Percentiles rank a stretch among this genome's conserved stretches.
phyloP scores from a whole-genome alignment of 1,140 invertebrate genomes.

The Drosophila subpulchrella region DNA sequence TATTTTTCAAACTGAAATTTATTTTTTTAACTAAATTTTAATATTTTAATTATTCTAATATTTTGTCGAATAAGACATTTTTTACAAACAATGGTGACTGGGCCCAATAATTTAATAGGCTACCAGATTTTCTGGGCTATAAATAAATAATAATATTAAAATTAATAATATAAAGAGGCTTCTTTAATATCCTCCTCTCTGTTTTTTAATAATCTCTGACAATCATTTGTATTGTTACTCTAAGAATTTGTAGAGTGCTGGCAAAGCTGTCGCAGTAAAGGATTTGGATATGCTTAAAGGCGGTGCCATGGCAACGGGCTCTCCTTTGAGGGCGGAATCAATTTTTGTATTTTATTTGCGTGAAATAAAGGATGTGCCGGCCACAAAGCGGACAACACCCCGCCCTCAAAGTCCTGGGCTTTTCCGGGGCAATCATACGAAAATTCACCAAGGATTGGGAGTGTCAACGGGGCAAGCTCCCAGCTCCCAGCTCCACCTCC shows the following conservation, averaged over 20 bases:
- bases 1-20: no score
- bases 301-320: not conserved
- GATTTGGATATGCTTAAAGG: constrained; percentile 29
- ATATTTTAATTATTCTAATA: no score
- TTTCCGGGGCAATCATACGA: constrained; percentile 38
- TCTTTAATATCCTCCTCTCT: not conserved
- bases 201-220: not conserved
- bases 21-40: no score
- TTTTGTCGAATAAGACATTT: no score
- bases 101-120: no score
- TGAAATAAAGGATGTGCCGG: constrained; percentile 33
- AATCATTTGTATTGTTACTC: not conserved
- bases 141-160: no score
- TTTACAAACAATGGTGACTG: no score
- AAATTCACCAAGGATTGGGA: constrained; percentile 38
- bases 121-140: no score
- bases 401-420: constrained; percentile 14
- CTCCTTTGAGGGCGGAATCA: constrained; percentile 26
- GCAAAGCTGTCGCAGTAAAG: not conserved
- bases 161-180: no score
- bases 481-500: not conserved
- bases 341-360: constrained; percentile 49
- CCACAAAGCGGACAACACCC: constrained; percentile 35
- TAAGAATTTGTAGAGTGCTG: not conserved
- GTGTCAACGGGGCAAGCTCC: constrained; percentile 24